These are phyloP conservation scores for Meleagris gallopavo DNA, from an alignment of 2,113 vertebrate genomes.

Conservation along the genomic window DNA sequence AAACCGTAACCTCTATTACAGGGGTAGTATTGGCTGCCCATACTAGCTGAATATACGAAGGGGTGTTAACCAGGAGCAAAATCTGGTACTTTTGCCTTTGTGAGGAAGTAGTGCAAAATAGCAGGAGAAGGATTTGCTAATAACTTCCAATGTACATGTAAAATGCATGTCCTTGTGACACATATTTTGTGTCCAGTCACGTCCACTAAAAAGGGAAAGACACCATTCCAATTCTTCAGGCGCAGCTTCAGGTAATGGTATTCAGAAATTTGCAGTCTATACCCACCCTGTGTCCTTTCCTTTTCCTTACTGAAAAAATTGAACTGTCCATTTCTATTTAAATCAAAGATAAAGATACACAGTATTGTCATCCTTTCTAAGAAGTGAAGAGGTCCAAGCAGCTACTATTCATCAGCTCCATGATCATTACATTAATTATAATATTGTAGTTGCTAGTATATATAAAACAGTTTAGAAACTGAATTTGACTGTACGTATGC, in stretches of 20 bases:
- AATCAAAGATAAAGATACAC: not conserved
- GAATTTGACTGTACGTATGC: not conserved
- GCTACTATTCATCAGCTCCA: not conserved
- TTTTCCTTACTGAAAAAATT: not conserved
- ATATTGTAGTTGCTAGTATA: not conserved
- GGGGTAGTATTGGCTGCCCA: not conserved
- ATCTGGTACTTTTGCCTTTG: not conserved
- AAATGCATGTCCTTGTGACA: not conserved
- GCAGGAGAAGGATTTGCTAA: not conserved
- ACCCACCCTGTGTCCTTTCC: not conserved
- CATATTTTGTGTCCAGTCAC: not conserved
- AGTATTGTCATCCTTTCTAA: not conserved
- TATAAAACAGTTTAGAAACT: not conserved
- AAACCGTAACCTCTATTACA: not conserved
- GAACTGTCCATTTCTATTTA: not conserved
- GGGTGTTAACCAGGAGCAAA: not conserved
- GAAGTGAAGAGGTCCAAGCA: not conserved
- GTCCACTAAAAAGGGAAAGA: not conserved
- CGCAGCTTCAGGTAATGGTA: not conserved
- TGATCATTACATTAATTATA: not conserved
- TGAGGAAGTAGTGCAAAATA: not conserved
- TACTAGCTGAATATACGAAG: fast-evolving
- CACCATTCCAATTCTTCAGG: not conserved
- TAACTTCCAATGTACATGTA: not conserved
- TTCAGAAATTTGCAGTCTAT: fast-evolving